phyloP scores from a whole-genome alignment of 2,113 vertebrate species.

The Laticauda laticaudata region DNA sequence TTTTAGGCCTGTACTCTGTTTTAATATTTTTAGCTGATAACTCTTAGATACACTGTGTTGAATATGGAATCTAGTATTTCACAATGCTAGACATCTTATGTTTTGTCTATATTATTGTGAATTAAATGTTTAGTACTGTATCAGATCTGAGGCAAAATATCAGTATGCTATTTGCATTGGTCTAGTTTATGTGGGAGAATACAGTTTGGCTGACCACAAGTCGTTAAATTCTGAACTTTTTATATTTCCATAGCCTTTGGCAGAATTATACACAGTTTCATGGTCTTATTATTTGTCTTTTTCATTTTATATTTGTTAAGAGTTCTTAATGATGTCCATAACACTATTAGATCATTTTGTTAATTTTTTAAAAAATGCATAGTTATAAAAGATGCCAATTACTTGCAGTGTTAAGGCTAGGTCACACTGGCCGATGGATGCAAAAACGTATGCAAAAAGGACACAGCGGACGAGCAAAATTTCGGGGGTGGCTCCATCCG shows the following conservation, averaged over 20 bases:
- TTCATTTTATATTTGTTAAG: neutral
- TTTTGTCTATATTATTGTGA: neutral
- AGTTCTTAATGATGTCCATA: neutral
- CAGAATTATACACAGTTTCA: neutral
- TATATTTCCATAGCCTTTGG: neutral
- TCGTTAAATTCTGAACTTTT: neutral
- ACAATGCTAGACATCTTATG: neutral
- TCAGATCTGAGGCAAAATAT: neutral
- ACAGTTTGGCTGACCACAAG: neutral
- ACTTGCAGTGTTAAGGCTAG: neutral
- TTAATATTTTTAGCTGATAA: neutral
- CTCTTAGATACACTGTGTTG: neutral
- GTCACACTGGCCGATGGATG: too few relatives aligned
- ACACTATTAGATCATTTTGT: neutral
- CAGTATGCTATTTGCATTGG: neutral
- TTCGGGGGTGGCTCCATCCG: too few relatives aligned
- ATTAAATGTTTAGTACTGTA: neutral
- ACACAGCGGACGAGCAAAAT: too few relatives aligned
- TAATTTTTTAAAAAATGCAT: neutral
- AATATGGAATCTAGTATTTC: neutral
- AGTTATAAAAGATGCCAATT: neutral
- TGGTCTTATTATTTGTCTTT: neutral
- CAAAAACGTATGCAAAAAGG: too few relatives aligned
- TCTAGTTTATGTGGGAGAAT: neutral
- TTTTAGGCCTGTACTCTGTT: neutral